A percentile compares a stretch with the other conserved stretches of the same genome.
These are phyloP conservation scores for Anabas testudineus DNA, from an alignment of 2,797 vertebrate genomes.

Conservation along the genomic window DNA sequence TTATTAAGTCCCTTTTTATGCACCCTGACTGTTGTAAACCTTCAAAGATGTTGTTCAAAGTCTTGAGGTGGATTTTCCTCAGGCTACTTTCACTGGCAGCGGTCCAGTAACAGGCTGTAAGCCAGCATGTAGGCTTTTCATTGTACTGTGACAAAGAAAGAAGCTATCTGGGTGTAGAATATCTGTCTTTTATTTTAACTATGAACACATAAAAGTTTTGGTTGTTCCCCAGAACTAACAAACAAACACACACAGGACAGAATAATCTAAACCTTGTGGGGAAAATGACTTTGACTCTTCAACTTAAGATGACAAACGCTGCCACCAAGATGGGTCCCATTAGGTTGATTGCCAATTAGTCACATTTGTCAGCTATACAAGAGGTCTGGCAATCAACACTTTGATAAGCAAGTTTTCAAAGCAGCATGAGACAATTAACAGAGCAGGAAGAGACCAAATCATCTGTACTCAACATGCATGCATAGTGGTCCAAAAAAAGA, in stretches of 20 bases:
- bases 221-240: conserved; percentile 6
- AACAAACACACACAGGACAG: neutral
- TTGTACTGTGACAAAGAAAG: conserved; percentile 8
- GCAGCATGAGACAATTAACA: conserved; percentile 54
- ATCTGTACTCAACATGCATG: conserved; percentile 21
- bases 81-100: conserved; percentile 15
- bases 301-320: conserved; percentile 47
- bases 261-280: conserved; percentile 18
- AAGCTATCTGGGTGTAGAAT: conserved; percentile 17
- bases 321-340: conserved; percentile 45
- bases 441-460: conserved; percentile 30
- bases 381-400: conserved; percentile 59
- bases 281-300: conserved; percentile 50
- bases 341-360: conserved; percentile 67
- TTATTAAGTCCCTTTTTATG: conserved; percentile 1
- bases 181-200: conserved; percentile 23
- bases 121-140: conserved; percentile 24
- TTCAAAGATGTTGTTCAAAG: conserved; percentile 40
- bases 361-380: conserved; percentile 42
- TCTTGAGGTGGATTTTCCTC: conserved; percentile 36
- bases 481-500: neutral
- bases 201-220: conserved; percentile 27
- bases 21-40: conserved; percentile 2
- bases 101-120: conserved; percentile 37
- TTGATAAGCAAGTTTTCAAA: conserved; percentile 52